Evolutionary conservation across 2,113 vertebrate species (phyloP).

Genomic region (Stercorarius parasiticus): DNA sequence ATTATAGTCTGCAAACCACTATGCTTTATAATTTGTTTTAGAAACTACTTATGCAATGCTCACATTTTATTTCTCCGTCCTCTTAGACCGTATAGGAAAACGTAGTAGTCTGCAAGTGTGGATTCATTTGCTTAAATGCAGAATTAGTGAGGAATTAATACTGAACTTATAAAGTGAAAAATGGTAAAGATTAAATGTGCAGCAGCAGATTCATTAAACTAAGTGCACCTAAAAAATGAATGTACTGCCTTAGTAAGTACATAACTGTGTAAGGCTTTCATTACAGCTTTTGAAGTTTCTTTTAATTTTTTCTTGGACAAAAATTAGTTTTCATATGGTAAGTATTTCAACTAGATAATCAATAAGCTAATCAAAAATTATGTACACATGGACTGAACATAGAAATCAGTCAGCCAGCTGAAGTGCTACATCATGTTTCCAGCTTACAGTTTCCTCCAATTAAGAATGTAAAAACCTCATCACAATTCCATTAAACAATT

Average conservation of each 20-base stretch:
- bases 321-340: neutral
- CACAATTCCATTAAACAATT: neutral
- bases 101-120: neutral
- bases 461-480: neutral
- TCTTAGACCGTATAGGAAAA: neutral
- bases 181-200: slow-evolving; percentile 25
- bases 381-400: neutral
- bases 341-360: neutral
- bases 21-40: slow-evolving; percentile 28
- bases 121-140: slow-evolving; percentile 6
- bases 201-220: slow-evolving; percentile 12
- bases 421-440: neutral
- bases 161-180: slow-evolving; percentile 38
- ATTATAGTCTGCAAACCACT: slow-evolving; percentile 27
- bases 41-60: slow-evolving; percentile 23
- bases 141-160: slow-evolving; percentile 14
- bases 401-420: neutral
- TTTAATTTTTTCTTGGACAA: neutral
- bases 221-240: neutral
- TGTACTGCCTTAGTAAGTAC: neutral
- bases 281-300: slow-evolving; percentile 31
- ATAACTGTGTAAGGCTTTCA: slow-evolving; percentile 4
- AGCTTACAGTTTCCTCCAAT: neutral
- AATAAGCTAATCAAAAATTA: slow-evolving; percentile 22
- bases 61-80: slow-evolving; percentile 30